Evolutionary conservation across 2,888 invertebrate genomes (phyloP), one percentile per base, ranked within the genome.

Genomic region (Dryocosmus kuriphilus): DNA sequence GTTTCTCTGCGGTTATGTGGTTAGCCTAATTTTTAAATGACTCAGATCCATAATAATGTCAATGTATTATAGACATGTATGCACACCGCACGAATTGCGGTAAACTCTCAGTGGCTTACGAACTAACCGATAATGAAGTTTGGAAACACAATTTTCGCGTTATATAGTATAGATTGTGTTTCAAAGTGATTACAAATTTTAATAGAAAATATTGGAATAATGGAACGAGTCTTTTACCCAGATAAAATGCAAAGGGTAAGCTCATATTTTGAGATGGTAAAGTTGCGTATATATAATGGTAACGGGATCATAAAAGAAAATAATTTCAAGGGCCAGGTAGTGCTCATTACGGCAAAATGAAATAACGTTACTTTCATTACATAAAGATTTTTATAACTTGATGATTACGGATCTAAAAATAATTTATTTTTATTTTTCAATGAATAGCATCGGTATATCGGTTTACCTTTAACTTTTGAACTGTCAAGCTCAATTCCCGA

Each of bases 121-220:
- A 71, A 71, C 46, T 71, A 71, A 71, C 46, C 51, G 30, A 19
- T 51, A 71, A 71, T 71, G 71, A 71, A 71, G 71, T 71, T 71
- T 51, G 46, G n/a, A n/a, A 51, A 71, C 51, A 71, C 71, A 41
- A 71, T 71, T 71, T 71, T 51, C 27, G 30, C 71, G 27, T 27
- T 24, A 41, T 24, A 65, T 65, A 57, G 57, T 24, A 65, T 65
- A 57, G 57, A 57, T 24, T 24, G 14, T 24, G 24, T 57, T 24
- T 57, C 38, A 62, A 62, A 65, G 65, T 65, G 22, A 35, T 65
- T 65, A n/a, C 65, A 65, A 38, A 65, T 65, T 65, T 65, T 41
- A 24, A 65, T 32, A 38, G 63, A 35, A 63, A 35, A 67, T 46
- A 41, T 27, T 27, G 57, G 24, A 57, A 57, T 57, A 57, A 57